A percentile compares a stretch with the other conserved stretches of the same genome.
Evolutionary conservation across 2,797 vertebrate genomes (phyloP).

Genomic region (Peromyscus attwateri): DNA sequence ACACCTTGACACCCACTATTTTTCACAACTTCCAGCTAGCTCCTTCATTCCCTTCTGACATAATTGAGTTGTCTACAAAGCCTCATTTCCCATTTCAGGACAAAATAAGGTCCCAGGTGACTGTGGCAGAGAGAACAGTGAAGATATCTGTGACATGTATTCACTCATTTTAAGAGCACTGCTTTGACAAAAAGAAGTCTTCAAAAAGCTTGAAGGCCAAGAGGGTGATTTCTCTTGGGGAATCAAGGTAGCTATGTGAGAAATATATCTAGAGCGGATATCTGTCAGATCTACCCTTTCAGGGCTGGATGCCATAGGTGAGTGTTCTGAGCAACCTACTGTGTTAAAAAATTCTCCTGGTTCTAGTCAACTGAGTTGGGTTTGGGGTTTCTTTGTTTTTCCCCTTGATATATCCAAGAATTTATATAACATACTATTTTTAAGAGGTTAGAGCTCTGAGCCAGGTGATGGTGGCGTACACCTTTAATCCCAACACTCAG

Average conservation of each 20-base stretch:
- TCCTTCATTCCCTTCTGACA: conserved; percentile 9
- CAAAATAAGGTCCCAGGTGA: not conserved
- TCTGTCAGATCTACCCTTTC: not conserved
- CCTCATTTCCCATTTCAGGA: not conserved
- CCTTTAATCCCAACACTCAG: too few relatives aligned
- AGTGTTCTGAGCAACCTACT: not conserved
- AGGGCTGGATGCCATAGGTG: not conserved
- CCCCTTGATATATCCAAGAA: not conserved
- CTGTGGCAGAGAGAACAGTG: not conserved
- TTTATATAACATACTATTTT: conserved; percentile 8
- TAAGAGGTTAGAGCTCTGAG: not conserved
- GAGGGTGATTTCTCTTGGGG: not conserved
- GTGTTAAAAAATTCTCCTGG: not conserved
- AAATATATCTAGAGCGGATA: not conserved
- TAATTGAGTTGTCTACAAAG: not conserved
- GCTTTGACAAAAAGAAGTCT: not conserved
- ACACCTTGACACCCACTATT: not conserved
- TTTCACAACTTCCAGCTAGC: not conserved
- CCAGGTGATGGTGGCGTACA: too few relatives aligned
- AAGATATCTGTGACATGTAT: not conserved
- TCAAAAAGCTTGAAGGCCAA: not conserved
- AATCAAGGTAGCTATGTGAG: not conserved
- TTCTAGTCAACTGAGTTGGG: not conserved
- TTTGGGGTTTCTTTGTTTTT: not conserved
- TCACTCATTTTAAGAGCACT: not conserved